Evolutionary conservation across 92 coral and sea anemone genomes (phyloP).

Genomic region (Meandrina meandrites): DNA sequence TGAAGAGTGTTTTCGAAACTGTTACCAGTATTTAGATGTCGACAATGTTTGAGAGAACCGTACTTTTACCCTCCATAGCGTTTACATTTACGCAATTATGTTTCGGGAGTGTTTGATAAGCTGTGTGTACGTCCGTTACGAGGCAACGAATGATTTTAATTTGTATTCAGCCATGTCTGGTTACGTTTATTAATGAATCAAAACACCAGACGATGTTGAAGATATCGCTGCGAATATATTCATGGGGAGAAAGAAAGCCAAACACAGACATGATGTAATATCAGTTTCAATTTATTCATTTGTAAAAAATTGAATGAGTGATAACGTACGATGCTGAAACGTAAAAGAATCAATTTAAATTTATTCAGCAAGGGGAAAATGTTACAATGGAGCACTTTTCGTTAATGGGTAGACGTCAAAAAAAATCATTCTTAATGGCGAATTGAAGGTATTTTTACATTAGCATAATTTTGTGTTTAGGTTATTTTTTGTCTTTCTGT

Average conservation of each 20-base stretch:
- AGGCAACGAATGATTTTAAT: slow-evolving; percentile 11
- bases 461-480: not conserved
- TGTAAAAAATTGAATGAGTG: not conserved
- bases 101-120: not conserved
- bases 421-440: not conserved
- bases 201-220: not conserved
- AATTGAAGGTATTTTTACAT: slow-evolving; percentile 10
- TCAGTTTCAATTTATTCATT: slow-evolving; percentile 1
- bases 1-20: not conserved
- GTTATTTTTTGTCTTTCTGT: not conserved
- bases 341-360: slow-evolving; percentile 10
- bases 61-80: not conserved
- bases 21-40: not conserved
- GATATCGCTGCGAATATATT: not conserved
- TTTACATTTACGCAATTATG: not conserved
- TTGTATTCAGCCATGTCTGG: slow-evolving; percentile 6
- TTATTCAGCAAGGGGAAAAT: slow-evolving; percentile 9
- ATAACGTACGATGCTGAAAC: not conserved
- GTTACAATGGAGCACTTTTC: not conserved
- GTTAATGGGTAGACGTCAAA: not conserved
- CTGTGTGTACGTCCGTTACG: slow-evolving; percentile 7
- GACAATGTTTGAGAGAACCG: not conserved
- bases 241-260: not conserved
- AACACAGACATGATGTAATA: not conserved
- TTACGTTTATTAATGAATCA: not conserved